Evolutionary conservation across 2,888 invertebrate genomes (phyloP), one percentile per base, ranked within the genome.

Genomic region (Eulithis prunata): DNA sequence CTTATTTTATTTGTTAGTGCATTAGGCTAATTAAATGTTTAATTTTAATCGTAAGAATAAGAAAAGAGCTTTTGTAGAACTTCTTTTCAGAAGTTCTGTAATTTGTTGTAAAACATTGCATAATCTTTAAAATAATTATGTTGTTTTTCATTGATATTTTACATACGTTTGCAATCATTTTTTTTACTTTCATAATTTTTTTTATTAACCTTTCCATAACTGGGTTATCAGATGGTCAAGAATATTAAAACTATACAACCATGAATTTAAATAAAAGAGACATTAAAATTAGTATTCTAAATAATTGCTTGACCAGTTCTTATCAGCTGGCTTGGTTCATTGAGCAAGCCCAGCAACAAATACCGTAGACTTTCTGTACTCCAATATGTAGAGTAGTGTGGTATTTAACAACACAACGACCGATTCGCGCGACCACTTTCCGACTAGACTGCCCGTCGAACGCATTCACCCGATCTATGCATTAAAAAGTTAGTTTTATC

Each of bases 361-460:
- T 66, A 66, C 62, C 54, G 73, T 83, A 75, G 81, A 82, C 82
- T 83, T 86, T 84, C 83, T 79, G 84, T 46, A 78, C 79, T 81
- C 76, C 79, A 76, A 90, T 91, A 91, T 90, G 88, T 90, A 90
- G 88, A 88, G 85, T 89, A 89, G 84, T 84, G 82, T 81, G 78
- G 91, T 93, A 93, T 93, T 93, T 93, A 93, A 93, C 87, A 88
- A 85, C 87, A 85, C 77, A 77, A 82, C 88, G 69, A 73, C 71
- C 80, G 85, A 86, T 83, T 85, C 88, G 87, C 86, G 86, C 86
- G 87, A 86, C 86, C 92, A 93, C 86, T 93, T 87, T 84, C 84
- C 78, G 72, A 80, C 78, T 88, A 86, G 84, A 76, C 86, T 79
- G 83, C 83, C 81, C 80, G 83, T 78, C 80, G 90, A 82, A 85